Conservation (phyloP, 2,113 vertebrate genomes). For the Todiramphus saurophagus region DNA sequence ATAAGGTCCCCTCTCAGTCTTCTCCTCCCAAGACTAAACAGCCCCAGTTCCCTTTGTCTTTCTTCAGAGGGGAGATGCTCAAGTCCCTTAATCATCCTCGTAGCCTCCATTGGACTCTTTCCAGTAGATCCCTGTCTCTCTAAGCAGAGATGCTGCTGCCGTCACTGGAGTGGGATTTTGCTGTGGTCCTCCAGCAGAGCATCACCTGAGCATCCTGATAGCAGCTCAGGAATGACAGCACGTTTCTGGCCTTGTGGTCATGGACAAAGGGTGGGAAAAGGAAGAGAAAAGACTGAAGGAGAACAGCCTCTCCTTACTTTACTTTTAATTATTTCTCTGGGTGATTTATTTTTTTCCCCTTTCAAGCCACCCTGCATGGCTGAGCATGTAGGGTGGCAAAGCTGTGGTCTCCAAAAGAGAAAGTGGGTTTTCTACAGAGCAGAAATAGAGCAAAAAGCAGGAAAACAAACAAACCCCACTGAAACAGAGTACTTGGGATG, state of each 20-base stretch:
- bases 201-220: neutral
- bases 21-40: too few relatives aligned
- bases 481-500: rapidly evolving
- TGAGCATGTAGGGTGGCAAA: neutral
- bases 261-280: neutral
- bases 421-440: neutral
- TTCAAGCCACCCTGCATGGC: neutral
- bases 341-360: neutral
- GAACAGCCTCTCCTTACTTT: neutral
- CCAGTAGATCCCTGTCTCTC: too few relatives aligned
- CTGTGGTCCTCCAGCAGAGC: neutral
- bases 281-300: neutral
- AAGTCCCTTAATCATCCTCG: too few relatives aligned
- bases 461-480: neutral
- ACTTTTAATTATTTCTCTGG: neutral
- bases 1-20: too few relatives aligned
- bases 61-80: too few relatives aligned
- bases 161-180: neutral
- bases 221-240: neutral
- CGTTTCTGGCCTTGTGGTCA: neutral
- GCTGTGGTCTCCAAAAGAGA: neutral
- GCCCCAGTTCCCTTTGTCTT: too few relatives aligned
- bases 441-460: neutral
- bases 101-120: too few relatives aligned
- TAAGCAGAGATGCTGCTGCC: neutral